Conservation (phyloP, 2,797 vertebrate species). For the Eulemur coronatus region DNA sequence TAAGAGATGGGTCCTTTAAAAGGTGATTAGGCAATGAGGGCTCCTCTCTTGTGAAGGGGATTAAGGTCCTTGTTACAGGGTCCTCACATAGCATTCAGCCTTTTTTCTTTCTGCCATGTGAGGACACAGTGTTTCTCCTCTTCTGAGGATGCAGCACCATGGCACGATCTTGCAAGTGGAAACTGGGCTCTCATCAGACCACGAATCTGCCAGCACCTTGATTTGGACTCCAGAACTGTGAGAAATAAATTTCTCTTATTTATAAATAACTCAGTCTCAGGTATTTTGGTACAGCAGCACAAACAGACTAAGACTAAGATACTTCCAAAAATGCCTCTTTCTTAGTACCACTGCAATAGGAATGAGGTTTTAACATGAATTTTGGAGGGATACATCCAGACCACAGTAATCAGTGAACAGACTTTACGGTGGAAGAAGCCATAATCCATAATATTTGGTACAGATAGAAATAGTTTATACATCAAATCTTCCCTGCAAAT, state of each 20-base stretch:
- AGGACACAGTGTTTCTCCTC: neutral
- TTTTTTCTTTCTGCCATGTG: neutral
- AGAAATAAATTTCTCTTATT: neutral
- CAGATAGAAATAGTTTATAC: neutral
- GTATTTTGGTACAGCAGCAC: neutral
- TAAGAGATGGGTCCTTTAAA: neutral
- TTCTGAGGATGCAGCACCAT: neutral
- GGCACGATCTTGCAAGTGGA: neutral
- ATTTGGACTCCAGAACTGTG: neutral
- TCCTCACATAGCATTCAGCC: neutral
- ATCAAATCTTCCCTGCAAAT: neutral
- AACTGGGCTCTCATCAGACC: neutral
- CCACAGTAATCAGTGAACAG: neutral
- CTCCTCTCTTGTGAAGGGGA: neutral
- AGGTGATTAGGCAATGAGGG: neutral
- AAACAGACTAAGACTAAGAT: neutral
- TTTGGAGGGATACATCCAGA: neutral
- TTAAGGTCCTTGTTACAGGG: neutral
- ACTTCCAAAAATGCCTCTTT: neutral
- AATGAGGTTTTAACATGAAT: neutral
- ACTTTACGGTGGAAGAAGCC: neutral
- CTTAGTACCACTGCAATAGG: neutral
- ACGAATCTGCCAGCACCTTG: neutral
- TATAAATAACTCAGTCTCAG: neutral
- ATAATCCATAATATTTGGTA: neutral